phyloP scores from a whole-genome alignment of 2,888 invertebrate genomes.

The Sinodicranocentrus sp. region DNA sequence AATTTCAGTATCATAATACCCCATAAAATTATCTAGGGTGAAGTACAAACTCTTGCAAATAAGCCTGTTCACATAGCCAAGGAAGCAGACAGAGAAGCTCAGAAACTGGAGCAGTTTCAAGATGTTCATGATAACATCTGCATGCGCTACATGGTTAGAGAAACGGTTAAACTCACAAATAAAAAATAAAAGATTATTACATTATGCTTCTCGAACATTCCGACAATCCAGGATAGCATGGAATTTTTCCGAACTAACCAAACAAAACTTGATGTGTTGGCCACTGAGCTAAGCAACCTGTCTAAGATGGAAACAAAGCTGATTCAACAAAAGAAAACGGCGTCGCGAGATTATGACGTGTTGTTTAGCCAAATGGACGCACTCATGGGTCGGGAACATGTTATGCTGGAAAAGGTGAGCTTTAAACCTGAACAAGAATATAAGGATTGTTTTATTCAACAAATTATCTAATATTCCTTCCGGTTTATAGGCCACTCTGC shows the following conservation, averaged over 20 bases:
- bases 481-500: slow-evolving; percentile 44
- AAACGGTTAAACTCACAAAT: not conserved
- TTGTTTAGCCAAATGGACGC: slow-evolving; percentile 66
- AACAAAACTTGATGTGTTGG: slow-evolving; percentile 64
- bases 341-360: slow-evolving; percentile 66
- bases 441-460: not conserved
- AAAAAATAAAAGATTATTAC: not conserved
- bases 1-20: too few species aligned
- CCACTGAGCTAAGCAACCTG: slow-evolving; percentile 59
- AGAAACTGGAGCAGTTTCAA: slow-evolving; percentile 71
- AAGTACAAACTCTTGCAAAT: slow-evolving; percentile 71
- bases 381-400: slow-evolving; percentile 68
- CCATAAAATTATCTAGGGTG: slow-evolving; percentile 69
- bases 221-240: slow-evolving; percentile 50
- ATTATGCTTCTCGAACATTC: not conserved
- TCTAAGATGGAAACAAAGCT: slow-evolving; percentile 69
- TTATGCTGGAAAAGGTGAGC: slow-evolving; percentile 67
- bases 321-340: slow-evolving; percentile 55
- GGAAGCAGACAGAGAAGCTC: slow-evolving; percentile 73
- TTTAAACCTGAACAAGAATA: too few species aligned
- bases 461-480: too few species aligned
- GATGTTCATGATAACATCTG: slow-evolving; percentile 65
- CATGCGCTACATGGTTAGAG: slow-evolving; percentile 43
- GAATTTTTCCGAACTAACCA: slow-evolving; percentile 62
- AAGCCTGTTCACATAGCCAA: slow-evolving; percentile 73